These are phyloP conservation scores for Protaetia brevitarsis DNA, from an alignment of 1,140 invertebrate species.

Conservation along the genomic window DNA sequence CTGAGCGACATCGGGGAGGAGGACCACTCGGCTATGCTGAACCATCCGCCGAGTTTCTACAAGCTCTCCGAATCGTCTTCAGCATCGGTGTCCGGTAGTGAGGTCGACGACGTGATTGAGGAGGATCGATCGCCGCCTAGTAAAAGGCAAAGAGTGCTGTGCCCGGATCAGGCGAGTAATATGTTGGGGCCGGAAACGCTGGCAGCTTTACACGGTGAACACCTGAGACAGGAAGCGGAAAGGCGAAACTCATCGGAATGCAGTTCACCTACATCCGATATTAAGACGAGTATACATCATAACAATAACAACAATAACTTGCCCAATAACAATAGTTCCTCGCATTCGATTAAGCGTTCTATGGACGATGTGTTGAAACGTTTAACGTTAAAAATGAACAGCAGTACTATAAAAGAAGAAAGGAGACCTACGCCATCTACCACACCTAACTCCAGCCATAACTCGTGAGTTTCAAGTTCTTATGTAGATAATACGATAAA, in stretches of 20 bases:
- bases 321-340: constrained; percentile 52
- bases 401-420: constrained; percentile 63
- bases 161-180: constrained; percentile 28
- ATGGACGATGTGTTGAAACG: constrained; percentile 85
- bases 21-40: constrained; percentile 46
- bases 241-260: constrained; percentile 65
- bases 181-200: constrained; percentile 23
- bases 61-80: constrained; percentile 59
- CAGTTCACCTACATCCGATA: constrained; percentile 62
- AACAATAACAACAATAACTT: constrained; percentile 55
- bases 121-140: constrained; percentile 48
- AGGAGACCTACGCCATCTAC: constrained; percentile 65
- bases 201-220: constrained; percentile 51
- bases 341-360: constrained; percentile 60
- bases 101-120: constrained; percentile 56
- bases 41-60: constrained; percentile 51
- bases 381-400: constrained; percentile 76
- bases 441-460: constrained; percentile 49
- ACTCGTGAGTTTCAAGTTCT: constrained; percentile 42
- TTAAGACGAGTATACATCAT: constrained; percentile 52
- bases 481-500: too few species aligned
- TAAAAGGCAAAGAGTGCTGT: constrained; percentile 43
- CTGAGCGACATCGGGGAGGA: constrained; percentile 50
- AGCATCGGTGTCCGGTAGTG: constrained; percentile 56
- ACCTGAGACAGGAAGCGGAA: constrained; percentile 38